phyloP scores from a whole-genome alignment of 2,113 vertebrate species.

The Callipepla californica region DNA sequence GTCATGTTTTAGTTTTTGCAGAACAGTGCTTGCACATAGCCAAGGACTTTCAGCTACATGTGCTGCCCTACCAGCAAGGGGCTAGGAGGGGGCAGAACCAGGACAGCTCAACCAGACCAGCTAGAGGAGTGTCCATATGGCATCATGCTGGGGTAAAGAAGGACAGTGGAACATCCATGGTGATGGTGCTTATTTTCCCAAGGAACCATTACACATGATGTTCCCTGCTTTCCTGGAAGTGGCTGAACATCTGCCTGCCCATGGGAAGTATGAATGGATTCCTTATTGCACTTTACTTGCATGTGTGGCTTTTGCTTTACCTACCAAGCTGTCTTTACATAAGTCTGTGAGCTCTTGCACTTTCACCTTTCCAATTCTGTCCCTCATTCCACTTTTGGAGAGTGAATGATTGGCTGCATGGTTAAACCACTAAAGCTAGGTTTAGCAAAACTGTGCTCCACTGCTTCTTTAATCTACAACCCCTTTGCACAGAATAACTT shows the following conservation, averaged over 20 bases:
- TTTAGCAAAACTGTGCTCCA: accelerated
- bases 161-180: too few relatives aligned
- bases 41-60: not conserved
- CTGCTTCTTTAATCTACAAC: not conserved
- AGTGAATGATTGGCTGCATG: not conserved
- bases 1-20: too few relatives aligned
- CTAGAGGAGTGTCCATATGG: not conserved
- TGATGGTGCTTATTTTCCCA: not conserved
- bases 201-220: not conserved
- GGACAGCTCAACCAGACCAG: not conserved
- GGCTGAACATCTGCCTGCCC: too few relatives aligned
- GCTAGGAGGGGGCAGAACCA: not conserved
- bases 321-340: not conserved
- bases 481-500: not conserved
- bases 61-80: not conserved
- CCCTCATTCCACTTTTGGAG: not conserved
- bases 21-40: too few relatives aligned
- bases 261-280: too few relatives aligned
- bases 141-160: not conserved
- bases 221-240: too few relatives aligned
- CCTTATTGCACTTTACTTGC: not conserved
- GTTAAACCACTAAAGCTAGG: not conserved
- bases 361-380: not conserved
- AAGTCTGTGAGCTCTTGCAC: not conserved
- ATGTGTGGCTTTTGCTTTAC: not conserved